These are phyloP conservation scores for Kryptolebias marmoratus DNA, from an alignment of 2,113 vertebrate genomes.

Conservation along the genomic window DNA sequence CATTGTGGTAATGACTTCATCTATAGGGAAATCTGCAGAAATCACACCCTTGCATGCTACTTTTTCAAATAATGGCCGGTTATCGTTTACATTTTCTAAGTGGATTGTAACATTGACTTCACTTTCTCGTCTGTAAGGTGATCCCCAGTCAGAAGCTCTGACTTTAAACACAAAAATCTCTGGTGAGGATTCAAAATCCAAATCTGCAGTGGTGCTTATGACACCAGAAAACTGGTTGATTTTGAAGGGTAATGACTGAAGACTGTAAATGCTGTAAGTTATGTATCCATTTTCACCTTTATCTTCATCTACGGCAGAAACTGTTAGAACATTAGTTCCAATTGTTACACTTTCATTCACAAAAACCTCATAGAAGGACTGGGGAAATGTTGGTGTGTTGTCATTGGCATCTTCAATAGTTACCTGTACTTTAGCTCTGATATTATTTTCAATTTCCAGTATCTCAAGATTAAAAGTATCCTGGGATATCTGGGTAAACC, in stretches of 20 bases:
- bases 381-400: slow-evolving; percentile 90
- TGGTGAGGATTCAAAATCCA: slow-evolving; percentile 94
- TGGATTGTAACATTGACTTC: slow-evolving; percentile 94
- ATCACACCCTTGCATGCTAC: slow-evolving; percentile 92
- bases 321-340: slow-evolving; percentile 84
- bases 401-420: slow-evolving; percentile 91
- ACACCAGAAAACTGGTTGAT: slow-evolving; percentile 96
- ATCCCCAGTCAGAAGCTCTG: slow-evolving; percentile 97
- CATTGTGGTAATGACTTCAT: slow-evolving; percentile 92
- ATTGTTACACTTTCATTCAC: slow-evolving; percentile 91
- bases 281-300: slow-evolving; percentile 97
- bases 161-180: slow-evolving; percentile 92
- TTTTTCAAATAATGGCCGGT: slow-evolving; percentile 95
- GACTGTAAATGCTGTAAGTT: slow-evolving; percentile 93
- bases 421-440: slow-evolving; percentile 84
- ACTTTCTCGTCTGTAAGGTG: slow-evolving; percentile 93
- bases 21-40: slow-evolving; percentile 88
- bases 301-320: slow-evolving; percentile 90
- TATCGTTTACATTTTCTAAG: slow-evolving; percentile 93
- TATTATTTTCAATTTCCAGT: slow-evolving; percentile 79
- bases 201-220: slow-evolving; percentile 88
- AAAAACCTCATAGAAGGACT: slow-evolving; percentile 85
- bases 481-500: slow-evolving; percentile 85
- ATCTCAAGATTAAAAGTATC: slow-evolving; percentile 89
- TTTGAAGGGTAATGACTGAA: slow-evolving; percentile 88